Evolutionary conservation across 2,797 vertebrate genomes (phyloP), one percentile per base, ranked within the genome.

Genomic region (Pseudomugil gertrudae): DNA sequence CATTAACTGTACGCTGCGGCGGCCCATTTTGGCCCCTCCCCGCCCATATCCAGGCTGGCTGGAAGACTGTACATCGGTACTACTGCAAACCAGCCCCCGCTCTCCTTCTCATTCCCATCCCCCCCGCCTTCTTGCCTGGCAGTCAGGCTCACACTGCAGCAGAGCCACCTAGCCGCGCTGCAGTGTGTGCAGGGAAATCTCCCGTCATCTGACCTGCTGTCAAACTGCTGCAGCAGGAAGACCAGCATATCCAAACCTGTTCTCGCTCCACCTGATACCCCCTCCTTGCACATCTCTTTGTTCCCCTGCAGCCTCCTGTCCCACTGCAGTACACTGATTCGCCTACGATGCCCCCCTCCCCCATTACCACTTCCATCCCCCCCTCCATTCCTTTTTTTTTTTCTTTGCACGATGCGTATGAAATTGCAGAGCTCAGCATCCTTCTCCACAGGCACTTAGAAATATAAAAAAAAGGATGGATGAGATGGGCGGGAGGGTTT

Each of bases 351-450:
- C 80, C 69, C 63, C 63, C 69, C 64, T 61, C 50, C 64, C 61
- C 50, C 62, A 74, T 66, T 68, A 68, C 58, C 68, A 56, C 54
- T 68, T 75, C 57, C 50, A n/a, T 29, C 56, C 66, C 35, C 19
- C 74, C 64, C 80, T 74, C 80, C 74, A 74, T 83, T 72, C 51
- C 59, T 60, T 57, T 52, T 63, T 66, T 66, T 72, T 75, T 70
- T 55, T 32, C 53, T 79, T 79, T 67, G 67, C 83, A 57, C 67
- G 52, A 66, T 87, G 80, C 69, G 48, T 87, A 84, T 89, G 76
- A 90, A 92, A 90, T 86, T 92, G 92, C 89, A 85, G 76, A 92
- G 90, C 91, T 93, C 90, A 93, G 92, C 93, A 92, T 88, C 91
- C 83, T 86, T 87, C 76, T 81, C 75, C 74, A 79, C 83, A 62